A percentile compares a stretch with the other conserved stretches of the same genome.
phyloP scores from a whole-genome alignment of 1,140 invertebrate genomes.

The Teleogryllus occipitalis region DNA sequence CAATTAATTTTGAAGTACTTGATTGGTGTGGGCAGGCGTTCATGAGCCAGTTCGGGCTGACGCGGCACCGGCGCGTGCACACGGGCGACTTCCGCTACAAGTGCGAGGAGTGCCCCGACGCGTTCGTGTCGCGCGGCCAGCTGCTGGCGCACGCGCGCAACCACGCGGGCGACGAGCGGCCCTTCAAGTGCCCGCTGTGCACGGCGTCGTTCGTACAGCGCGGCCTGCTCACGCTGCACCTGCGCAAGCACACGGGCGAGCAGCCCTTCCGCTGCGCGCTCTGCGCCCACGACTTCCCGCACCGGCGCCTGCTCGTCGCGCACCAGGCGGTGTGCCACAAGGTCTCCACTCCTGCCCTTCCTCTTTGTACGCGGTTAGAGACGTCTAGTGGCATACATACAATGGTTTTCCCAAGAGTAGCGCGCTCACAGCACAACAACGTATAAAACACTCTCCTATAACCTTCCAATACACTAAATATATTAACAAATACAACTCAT shows the following conservation, averaged over 20 bases:
- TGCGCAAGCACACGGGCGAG: neutral
- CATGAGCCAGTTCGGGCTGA: neutral
- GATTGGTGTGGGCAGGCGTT: neutral
- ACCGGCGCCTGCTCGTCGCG: neutral
- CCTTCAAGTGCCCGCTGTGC: neutral
- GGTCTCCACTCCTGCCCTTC: no score
- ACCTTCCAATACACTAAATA: no score
- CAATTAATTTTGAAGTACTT: no score
- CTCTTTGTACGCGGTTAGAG: no score
- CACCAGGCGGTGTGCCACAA: neutral
- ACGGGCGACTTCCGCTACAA: neutral
- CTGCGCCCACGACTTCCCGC: neutral
- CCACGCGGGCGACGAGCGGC: neutral
- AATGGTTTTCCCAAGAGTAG: no score
- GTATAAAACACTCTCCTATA: no score
- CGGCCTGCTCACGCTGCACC: neutral
- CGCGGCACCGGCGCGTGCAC: neutral
- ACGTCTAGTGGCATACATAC: no score
- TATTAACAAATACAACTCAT: no score
- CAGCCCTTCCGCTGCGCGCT: neutral
- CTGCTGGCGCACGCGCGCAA: neutral
- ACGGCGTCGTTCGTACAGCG: neutral
- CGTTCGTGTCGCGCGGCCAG: neutral
- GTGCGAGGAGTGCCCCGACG: neutral
- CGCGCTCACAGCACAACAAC: no score